Evolutionary conservation across 2,113 vertebrate genomes (phyloP).

Genomic region (Colinus virginianus): DNA sequence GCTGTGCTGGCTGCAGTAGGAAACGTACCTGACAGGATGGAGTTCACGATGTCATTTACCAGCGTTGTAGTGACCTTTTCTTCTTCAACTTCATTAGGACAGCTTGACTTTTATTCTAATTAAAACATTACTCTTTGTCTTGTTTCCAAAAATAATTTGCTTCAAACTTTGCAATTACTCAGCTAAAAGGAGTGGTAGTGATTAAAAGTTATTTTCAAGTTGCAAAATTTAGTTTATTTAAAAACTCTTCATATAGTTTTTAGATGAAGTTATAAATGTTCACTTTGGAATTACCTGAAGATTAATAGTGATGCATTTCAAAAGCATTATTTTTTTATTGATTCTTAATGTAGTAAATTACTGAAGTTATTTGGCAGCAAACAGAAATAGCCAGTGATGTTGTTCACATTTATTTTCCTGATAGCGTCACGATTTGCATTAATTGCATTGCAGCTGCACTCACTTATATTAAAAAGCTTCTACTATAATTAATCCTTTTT

Average conservation of each 20-base stretch:
- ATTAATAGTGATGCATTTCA: slow-evolving; percentile 93
- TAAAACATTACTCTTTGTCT: background rate
- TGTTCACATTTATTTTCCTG: slow-evolving; percentile 89
- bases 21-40: background rate
- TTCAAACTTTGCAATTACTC: slow-evolving; percentile 42
- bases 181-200: slow-evolving; percentile 31
- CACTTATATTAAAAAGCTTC: slow-evolving; percentile 99
- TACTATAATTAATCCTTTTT: slow-evolving; percentile 96
- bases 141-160: slow-evolving; percentile 34
- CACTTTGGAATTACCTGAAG: slow-evolving; percentile 80
- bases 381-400: slow-evolving; percentile 88
- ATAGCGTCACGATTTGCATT: slow-evolving; percentile 93
- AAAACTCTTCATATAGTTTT: slow-evolving; percentile 80
- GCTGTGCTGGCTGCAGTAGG: background rate
- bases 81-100: slow-evolving; percentile 10
- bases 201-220: slow-evolving; percentile 72
- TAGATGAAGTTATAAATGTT: slow-evolving; percentile 87
- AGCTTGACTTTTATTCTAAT: slow-evolving; percentile 36
- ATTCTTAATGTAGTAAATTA: slow-evolving; percentile 99
- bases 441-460: slow-evolving; percentile 96
- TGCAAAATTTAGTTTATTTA: slow-evolving; percentile 66
- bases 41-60: background rate
- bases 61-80: background rate
- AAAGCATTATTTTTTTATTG: slow-evolving; percentile 99
- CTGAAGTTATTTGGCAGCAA: slow-evolving; percentile 95